A percentile compares a stretch with the other conserved stretches of the same genome.
Conservation (phyloP, 2,888 invertebrate genomes). For the Lithophane semibrunnea region DNA sequence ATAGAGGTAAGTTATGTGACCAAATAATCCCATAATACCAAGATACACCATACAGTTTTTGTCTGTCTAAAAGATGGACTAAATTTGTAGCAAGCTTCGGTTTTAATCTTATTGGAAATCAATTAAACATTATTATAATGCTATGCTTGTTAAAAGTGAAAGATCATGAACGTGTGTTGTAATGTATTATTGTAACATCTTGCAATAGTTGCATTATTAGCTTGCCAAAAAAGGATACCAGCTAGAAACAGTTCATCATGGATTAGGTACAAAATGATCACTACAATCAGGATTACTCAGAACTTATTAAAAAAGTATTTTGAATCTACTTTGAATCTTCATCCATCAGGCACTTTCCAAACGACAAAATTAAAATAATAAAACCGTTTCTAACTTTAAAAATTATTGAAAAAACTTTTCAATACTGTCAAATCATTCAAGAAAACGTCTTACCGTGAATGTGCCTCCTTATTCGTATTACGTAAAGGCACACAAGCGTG, state of each 20-base stretch:
- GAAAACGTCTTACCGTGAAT: constrained; percentile 35
- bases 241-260: background rate
- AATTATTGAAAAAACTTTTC: background rate
- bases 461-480: constrained; percentile 40
- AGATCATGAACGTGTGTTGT: background rate
- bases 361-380: background rate
- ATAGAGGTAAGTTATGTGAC: background rate
- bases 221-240: background rate
- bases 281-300: background rate
- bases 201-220: background rate
- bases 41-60: background rate
- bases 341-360: background rate
- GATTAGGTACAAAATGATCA: background rate
- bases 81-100: background rate
- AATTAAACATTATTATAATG: no score
- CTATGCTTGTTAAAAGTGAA: background rate
- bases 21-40: background rate
- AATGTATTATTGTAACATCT: background rate
- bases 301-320: background rate
- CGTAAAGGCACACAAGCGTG: constrained; percentile 44
- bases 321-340: background rate
- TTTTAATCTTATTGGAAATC: background rate
- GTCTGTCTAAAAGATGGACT: background rate
- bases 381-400: background rate
- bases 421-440: background rate